Evolutionary conservation across 2,797 vertebrate genomes (phyloP).

Genomic region (Poecilia velifera): DNA sequence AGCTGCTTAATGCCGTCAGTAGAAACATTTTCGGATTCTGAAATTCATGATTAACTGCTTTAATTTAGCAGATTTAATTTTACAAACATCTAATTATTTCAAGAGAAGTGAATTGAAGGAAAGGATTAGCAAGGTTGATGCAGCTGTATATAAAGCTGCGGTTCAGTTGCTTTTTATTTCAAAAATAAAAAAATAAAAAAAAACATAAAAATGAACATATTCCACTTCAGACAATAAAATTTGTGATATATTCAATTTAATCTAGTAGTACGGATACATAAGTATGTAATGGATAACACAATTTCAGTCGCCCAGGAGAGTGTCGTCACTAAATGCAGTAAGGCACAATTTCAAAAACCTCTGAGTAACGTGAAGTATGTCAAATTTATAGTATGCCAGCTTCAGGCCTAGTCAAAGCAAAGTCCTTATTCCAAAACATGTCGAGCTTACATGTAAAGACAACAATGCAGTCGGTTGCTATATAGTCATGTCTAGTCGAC

Average conservation of each 20-base stretch:
- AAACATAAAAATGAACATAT: not conserved
- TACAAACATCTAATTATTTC: not conserved
- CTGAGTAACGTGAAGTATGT: not conserved
- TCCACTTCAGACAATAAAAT: not conserved
- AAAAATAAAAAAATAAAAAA: not conserved
- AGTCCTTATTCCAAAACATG: not conserved
- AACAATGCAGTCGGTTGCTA: not conserved
- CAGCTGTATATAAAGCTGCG: not conserved
- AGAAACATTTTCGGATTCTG: not conserved
- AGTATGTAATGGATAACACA: not conserved
- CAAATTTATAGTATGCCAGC: constrained; percentile 14
- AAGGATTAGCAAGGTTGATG: not conserved
- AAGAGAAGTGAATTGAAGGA: not conserved
- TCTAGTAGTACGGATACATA: not conserved
- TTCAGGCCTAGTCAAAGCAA: not conserved
- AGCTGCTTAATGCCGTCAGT: not conserved
- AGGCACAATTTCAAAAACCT: not conserved
- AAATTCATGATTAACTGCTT: not conserved
- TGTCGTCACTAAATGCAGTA: too few relatives aligned
- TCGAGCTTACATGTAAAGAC: constrained; percentile 1
- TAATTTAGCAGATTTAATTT: not conserved
- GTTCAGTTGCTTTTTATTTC: not conserved
- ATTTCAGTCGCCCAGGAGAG: not conserved
- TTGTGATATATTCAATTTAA: not conserved
- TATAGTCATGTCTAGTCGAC: not conserved